Evolutionary conservation across 2,888 invertebrate genomes (phyloP).

Genomic region (Homarus gammarus): DNA sequence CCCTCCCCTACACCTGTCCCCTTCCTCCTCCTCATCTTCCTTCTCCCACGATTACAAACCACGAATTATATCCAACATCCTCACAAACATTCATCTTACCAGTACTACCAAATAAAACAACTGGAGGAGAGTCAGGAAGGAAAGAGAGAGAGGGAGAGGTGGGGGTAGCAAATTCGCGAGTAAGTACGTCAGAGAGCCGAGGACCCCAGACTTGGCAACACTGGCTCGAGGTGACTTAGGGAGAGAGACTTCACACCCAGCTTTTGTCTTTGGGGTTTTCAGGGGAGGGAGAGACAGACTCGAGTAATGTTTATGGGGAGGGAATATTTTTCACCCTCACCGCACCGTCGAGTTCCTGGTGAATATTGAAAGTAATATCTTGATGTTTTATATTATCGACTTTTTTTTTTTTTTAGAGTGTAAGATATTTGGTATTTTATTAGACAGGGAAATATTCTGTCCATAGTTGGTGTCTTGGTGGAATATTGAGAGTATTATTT

Average conservation of each 20-base stretch:
- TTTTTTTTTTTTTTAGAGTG: too few relatives aligned
- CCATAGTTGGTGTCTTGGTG: too few relatives aligned
- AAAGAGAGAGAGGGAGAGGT: neutral
- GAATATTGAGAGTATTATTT: too few relatives aligned
- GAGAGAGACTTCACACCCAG: slow-evolving; percentile 54
- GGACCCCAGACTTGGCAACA: slow-evolving; percentile 30
- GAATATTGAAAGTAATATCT: too few relatives aligned
- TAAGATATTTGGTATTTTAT: too few relatives aligned
- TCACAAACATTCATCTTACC: too few relatives aligned
- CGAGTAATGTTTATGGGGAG: slow-evolving; percentile 61
- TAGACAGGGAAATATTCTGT: too few relatives aligned
- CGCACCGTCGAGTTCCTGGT: neutral
- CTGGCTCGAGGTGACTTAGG: slow-evolving; percentile 51
- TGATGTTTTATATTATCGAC: too few relatives aligned
- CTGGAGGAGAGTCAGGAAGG: too few relatives aligned
- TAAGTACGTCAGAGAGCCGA: neutral
- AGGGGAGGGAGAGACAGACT: slow-evolving; percentile 37
- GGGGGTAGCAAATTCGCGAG: neutral
- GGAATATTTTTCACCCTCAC: slow-evolving; percentile 13
- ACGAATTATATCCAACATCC: too few relatives aligned
- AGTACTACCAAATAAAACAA: too few relatives aligned
- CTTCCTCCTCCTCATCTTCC: neutral
- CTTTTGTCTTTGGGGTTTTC: slow-evolving; percentile 57
- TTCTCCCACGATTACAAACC: too few relatives aligned
- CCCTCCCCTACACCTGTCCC: neutral